Evolutionary conservation across 2,113 vertebrate genomes (phyloP).

Genomic region (Rhinoderma darwinii): DNA sequence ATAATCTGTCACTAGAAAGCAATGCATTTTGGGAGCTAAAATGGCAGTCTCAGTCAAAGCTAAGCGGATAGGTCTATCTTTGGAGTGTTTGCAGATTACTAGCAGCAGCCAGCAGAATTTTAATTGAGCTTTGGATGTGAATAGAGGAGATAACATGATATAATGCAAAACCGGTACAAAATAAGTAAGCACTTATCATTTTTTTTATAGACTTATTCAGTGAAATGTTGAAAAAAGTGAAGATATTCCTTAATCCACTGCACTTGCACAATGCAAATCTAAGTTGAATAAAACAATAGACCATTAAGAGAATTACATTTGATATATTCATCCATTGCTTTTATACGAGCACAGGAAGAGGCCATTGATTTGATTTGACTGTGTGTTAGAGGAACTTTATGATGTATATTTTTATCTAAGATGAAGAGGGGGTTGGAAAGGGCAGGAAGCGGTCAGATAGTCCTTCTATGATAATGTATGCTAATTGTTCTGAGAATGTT

Average conservation of each 20-base stretch:
- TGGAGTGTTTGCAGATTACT: too few relatives aligned
- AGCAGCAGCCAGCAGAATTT: background rate
- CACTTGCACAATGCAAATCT: background rate
- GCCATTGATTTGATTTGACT: background rate
- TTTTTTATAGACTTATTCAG: background rate
- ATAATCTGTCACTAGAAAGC: too few relatives aligned
- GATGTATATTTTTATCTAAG: constrained; percentile 10
- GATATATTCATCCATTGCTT: background rate
- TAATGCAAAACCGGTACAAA: background rate
- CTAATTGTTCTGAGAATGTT: background rate
- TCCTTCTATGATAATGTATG: constrained; percentile 40
- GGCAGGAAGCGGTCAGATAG: background rate
- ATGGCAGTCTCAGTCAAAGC: too few relatives aligned
- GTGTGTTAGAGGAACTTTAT: constrained; percentile 24
- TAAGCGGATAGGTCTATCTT: too few relatives aligned
- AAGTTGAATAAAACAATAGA: background rate
- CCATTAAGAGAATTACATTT: background rate
- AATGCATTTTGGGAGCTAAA: too few relatives aligned
- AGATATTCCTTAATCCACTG: background rate
- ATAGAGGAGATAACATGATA: background rate
- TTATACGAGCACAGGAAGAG: background rate
- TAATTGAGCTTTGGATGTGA: background rate
- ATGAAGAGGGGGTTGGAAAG: constrained; percentile 19
- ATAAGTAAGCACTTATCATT: background rate
- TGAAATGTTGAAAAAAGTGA: background rate